Percentiles rank a stretch among this genome's conserved stretches.
These are phyloP conservation scores for Hydropsyche tenuis DNA, from an alignment of 1,140 invertebrate genomes.

Conservation along the genomic window DNA sequence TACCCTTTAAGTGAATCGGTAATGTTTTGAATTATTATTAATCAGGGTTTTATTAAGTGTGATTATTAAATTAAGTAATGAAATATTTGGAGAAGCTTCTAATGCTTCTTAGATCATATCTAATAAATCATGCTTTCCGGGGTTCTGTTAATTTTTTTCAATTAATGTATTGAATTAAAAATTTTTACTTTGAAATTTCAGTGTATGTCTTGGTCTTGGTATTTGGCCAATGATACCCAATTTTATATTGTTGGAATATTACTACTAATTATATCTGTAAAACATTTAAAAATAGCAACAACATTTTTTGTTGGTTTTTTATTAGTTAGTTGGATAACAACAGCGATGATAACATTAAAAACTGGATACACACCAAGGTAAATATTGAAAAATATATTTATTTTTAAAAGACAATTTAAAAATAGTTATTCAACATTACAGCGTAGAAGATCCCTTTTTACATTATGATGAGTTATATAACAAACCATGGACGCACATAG, in stretches of 20 bases:
- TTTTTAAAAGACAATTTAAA: too few species aligned
- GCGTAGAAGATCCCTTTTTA: slow-evolving; percentile 58
- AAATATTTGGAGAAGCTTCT: too few species aligned
- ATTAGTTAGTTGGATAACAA: slow-evolving; percentile 56
- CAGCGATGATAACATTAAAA: slow-evolving; percentile 54
- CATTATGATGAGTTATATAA: slow-evolving; percentile 59
- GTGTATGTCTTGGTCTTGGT: slow-evolving; percentile 84
- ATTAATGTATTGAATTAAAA: too few species aligned
- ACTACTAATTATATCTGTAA: slow-evolving; percentile 68
- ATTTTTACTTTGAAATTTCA: slow-evolving; percentile 53
- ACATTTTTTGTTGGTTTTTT: slow-evolving; percentile 51
- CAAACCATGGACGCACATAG: slow-evolving; percentile 60
- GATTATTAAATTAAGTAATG: too few species aligned
- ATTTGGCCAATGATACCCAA: slow-evolving; percentile 76
- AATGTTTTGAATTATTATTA: too few species aligned
- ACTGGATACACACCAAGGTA: slow-evolving; percentile 55
- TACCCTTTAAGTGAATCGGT: slow-evolving; percentile 56
- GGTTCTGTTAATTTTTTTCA: too few species aligned
- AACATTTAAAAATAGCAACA: slow-evolving; percentile 50
- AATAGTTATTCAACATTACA: too few species aligned
- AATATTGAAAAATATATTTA: too few species aligned
- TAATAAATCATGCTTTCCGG: too few species aligned
- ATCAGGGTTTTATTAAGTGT: too few species aligned
- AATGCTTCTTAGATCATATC: too few species aligned
- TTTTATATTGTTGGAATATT: slow-evolving; percentile 75